Percentiles rank a stretch among this genome's conserved stretches.
These are phyloP conservation scores for Sipha maydis DNA, from an alignment of 2,888 invertebrate species.

Conservation along the genomic window DNA sequence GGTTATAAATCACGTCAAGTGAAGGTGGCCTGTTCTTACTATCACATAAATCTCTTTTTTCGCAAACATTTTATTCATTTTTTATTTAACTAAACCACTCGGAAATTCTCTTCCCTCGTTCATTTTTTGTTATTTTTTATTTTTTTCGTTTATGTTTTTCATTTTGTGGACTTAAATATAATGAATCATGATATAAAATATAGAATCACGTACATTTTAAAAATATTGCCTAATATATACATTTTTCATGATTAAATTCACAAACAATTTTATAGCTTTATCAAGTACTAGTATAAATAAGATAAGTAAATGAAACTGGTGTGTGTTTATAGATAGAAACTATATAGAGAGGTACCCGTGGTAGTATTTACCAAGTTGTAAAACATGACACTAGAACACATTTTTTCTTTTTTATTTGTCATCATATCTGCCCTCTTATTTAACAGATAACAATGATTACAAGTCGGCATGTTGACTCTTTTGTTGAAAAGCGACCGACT, in stretches of 20 bases:
- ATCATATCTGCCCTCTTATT: constrained; percentile 60
- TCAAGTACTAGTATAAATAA: constrained; percentile 52
- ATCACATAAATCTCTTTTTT: constrained; percentile 57
- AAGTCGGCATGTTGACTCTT: constrained; percentile 47
- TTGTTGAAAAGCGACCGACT: constrained; percentile 46
- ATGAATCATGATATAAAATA: constrained; percentile 45
- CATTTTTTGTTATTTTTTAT: background rate
- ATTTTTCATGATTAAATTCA: constrained; percentile 59
- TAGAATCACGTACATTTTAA: constrained; percentile 38
- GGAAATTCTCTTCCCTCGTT: constrained; percentile 57
- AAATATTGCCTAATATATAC: constrained; percentile 26
- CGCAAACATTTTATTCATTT: constrained; percentile 44
- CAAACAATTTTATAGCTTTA: constrained; percentile 52
- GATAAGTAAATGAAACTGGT: constrained; percentile 55
- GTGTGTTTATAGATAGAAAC: constrained; percentile 52
- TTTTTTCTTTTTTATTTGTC: constrained; percentile 49
- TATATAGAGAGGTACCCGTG: constrained; percentile 20
- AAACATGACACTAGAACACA: constrained; percentile 54
- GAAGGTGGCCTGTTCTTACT: constrained; percentile 56
- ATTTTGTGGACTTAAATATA: constrained; percentile 25
- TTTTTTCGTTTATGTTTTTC: constrained; percentile 9
- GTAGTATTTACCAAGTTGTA: constrained; percentile 60
- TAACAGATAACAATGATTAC: constrained; percentile 59
- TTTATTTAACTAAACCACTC: constrained; percentile 60
- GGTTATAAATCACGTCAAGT: constrained; percentile 60